Percentiles rank a stretch among this genome's conserved stretches.
Evolutionary conservation across 2,888 invertebrate species (phyloP).

Genomic region (Aricia artaxerxes): DNA sequence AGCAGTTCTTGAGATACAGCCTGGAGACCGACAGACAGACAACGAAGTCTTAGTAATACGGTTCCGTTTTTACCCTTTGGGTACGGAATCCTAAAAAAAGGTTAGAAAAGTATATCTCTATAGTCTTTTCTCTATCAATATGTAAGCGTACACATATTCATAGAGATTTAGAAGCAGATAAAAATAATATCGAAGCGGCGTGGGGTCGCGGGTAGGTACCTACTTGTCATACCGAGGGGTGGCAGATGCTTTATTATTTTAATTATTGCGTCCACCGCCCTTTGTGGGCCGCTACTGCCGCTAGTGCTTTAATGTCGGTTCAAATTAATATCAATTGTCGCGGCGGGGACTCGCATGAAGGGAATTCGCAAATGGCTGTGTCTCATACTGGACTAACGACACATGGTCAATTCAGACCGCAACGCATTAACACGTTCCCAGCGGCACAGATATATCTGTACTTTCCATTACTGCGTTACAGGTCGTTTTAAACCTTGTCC

Average conservation of each 20-base stretch:
- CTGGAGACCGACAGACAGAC: too few relatives aligned
- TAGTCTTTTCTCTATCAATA: too few relatives aligned
- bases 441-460: too few relatives aligned
- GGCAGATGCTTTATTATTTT: slow-evolving; percentile 78
- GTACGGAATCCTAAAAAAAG: too few relatives aligned
- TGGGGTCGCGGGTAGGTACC: slow-evolving; percentile 62
- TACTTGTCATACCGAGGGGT: slow-evolving; percentile 76
- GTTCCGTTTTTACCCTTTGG: too few relatives aligned
- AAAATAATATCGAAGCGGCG: slow-evolving; percentile 37
- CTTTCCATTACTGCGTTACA: too few relatives aligned
- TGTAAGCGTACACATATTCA: background rate
- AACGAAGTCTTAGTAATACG: too few relatives aligned
- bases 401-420: too few relatives aligned
- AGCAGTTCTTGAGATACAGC: too few relatives aligned
- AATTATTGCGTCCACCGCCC: slow-evolving; percentile 76
- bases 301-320: slow-evolving; percentile 57
- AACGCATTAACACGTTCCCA: too few relatives aligned
- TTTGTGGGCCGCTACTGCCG: slow-evolving; percentile 64
- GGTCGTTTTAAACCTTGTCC: too few relatives aligned
- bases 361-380: slow-evolving; percentile 14
- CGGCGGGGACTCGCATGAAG: slow-evolving; percentile 36
- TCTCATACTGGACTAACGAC: background rate
- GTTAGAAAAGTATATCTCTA: too few relatives aligned
- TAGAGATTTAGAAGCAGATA: background rate
- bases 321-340: slow-evolving; percentile 54